Evolutionary conservation across 2,888 invertebrate species (phyloP).

Genomic region (Unio delphinus): DNA sequence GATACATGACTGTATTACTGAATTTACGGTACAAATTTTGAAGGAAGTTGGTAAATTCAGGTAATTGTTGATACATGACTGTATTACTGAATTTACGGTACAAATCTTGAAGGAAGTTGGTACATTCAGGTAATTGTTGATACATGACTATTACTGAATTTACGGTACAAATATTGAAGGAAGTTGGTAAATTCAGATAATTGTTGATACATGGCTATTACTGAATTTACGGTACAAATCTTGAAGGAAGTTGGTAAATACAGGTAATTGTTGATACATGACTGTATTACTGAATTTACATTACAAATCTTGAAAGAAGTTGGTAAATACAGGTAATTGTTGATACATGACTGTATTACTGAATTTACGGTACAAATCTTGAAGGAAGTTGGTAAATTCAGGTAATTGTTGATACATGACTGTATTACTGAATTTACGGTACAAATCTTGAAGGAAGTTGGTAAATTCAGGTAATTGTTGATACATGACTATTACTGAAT

Average conservation of each 20-base stretch:
- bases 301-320: not conserved
- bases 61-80: constrained; percentile 72
- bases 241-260: not conserved
- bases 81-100: not conserved
- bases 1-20: not conserved
- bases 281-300: no score
- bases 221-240: not conserved
- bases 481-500: not conserved
- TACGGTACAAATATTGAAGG: not conserved
- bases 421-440: no score
- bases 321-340: constrained; percentile 83
- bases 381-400: constrained; percentile 73
- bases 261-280: constrained; percentile 78
- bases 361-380: not conserved
- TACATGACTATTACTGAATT: not conserved
- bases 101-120: not conserved
- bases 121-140: constrained; percentile 74
- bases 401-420: constrained; percentile 74
- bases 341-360: not conserved
- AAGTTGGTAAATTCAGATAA: constrained; percentile 81
- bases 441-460: not conserved
- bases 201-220: not conserved
- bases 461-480: constrained; percentile 78
- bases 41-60: no score
- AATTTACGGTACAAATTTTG: not conserved